Conservation (phyloP, 2,113 vertebrate species). For the Neoarius graeffei region DNA sequence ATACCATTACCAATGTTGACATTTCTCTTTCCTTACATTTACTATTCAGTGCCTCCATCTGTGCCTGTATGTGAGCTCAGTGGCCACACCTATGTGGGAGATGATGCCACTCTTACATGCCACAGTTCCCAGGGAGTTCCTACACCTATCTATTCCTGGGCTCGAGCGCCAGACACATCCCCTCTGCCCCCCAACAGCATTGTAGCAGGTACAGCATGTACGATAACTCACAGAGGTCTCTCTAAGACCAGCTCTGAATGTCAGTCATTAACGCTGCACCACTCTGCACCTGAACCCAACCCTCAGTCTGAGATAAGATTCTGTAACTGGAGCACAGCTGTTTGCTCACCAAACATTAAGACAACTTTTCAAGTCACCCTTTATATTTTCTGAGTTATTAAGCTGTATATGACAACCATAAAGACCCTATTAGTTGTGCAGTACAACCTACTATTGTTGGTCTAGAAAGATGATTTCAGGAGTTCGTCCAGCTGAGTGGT, state of each 20-base stretch:
- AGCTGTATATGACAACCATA: neutral
- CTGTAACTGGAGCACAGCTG: constrained; percentile 9
- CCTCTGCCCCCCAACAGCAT: constrained; percentile 58
- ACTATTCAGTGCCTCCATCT: constrained; percentile 69
- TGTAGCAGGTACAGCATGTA: constrained; percentile 65
- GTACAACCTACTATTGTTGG: neutral
- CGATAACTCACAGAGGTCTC: neutral
- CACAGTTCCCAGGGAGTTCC: constrained; percentile 65
- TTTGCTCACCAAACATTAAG: constrained; percentile 43
- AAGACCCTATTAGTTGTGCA: too few relatives aligned
- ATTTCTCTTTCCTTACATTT: neutral
- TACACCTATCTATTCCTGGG: constrained; percentile 71
- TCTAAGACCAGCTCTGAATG: neutral
- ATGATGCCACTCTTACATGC: constrained; percentile 67
- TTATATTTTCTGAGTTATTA: neutral
- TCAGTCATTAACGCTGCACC: neutral
- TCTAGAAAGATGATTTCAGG: neutral
- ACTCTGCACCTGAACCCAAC: neutral
- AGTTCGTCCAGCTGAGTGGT: neutral
- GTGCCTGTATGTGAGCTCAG: constrained; percentile 62
- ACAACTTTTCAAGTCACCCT: neutral
- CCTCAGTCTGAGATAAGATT: constrained; percentile 1
- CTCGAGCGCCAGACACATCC: constrained; percentile 42
- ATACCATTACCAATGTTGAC: neutral
- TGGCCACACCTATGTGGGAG: constrained; percentile 59